Percentiles rank a stretch among this genome's conserved stretches.
Conservation (phyloP, 2,888 invertebrate species). For the Oasisia sp. region DNA sequence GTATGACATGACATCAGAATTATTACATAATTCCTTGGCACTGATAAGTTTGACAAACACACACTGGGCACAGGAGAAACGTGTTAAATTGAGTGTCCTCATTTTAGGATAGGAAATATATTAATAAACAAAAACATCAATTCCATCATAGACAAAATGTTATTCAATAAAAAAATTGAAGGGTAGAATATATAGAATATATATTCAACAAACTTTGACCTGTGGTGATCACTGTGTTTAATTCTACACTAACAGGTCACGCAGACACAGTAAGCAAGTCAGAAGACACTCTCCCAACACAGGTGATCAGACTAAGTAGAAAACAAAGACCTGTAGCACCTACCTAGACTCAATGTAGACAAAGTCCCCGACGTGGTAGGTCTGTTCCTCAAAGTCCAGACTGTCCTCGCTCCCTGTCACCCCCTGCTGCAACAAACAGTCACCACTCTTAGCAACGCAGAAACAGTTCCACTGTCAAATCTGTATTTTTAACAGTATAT, state of each 20-base stretch:
- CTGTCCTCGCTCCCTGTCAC: conserved; percentile 46
- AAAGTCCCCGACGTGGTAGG: conserved; percentile 87
- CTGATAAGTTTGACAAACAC: too few relatives aligned
- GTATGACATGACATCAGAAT: neutral
- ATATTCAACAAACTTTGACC: too few relatives aligned
- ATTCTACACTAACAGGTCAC: too few relatives aligned
- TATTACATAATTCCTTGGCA: neutral
- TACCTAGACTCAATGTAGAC: conserved; percentile 78
- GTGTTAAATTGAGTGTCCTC: neutral
- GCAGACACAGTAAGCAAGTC: too few relatives aligned
- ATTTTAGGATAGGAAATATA: neutral
- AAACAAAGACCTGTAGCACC: conserved; percentile 32
- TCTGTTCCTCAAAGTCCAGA: conserved; percentile 75
- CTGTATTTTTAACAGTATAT: neutral
- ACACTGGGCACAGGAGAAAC: neutral
- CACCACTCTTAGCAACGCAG: neutral
- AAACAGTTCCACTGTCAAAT: neutral
- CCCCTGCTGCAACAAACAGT: neutral
- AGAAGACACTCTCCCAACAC: neutral
- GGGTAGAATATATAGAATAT: too few relatives aligned
- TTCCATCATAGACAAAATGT: neutral
- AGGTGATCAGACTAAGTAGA: neutral
- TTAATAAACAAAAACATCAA: neutral
- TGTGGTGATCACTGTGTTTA: too few relatives aligned
- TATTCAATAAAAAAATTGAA: too few relatives aligned